Evolutionary conservation across 2,797 vertebrate genomes (phyloP).

Genomic region (Macropus fuliginosus): DNA sequence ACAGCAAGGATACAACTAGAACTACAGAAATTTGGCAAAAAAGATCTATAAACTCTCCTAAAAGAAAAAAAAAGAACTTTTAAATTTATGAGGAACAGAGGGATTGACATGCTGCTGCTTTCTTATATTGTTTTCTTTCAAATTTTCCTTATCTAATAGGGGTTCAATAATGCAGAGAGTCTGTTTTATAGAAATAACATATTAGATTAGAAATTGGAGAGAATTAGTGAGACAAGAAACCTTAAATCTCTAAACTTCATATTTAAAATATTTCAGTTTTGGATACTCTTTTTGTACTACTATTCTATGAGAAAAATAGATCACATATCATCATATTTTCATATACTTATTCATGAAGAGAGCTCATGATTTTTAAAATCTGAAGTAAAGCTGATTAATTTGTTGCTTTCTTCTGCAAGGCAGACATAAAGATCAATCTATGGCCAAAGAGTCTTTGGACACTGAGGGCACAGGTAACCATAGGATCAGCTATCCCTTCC

Average conservation of each 20-base stretch:
- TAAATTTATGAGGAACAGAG: conserved; percentile 64
- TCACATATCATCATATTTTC: neutral
- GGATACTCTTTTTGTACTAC: neutral
- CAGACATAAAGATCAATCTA: neutral
- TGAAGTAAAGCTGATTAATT: neutral
- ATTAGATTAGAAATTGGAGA: conserved; percentile 54
- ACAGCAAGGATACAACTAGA: conserved; percentile 67
- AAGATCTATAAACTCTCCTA: conserved; percentile 74
- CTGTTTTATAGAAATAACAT: conserved; percentile 32
- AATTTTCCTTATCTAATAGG: conserved; percentile 46
- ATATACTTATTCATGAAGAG: neutral
- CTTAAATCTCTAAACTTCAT: neutral
- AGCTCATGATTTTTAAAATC: neutral
- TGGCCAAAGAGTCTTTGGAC: neutral
- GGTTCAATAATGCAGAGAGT: conserved; percentile 42
- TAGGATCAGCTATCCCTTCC: neutral
- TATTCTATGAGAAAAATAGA: neutral
- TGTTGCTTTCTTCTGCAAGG: neutral
- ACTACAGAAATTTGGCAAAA: conserved; percentile 63
- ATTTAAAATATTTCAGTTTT: neutral
- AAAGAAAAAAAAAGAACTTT: conserved; percentile 36
- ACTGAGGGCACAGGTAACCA: neutral
- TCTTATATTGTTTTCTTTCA: conserved; percentile 66
- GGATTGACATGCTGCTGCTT: conserved; percentile 51
- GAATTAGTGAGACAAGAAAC: neutral